Percentiles rank a stretch among this genome's conserved stretches.
Conservation (phyloP, 2,888 invertebrate species). For the Rhingia campestris region DNA sequence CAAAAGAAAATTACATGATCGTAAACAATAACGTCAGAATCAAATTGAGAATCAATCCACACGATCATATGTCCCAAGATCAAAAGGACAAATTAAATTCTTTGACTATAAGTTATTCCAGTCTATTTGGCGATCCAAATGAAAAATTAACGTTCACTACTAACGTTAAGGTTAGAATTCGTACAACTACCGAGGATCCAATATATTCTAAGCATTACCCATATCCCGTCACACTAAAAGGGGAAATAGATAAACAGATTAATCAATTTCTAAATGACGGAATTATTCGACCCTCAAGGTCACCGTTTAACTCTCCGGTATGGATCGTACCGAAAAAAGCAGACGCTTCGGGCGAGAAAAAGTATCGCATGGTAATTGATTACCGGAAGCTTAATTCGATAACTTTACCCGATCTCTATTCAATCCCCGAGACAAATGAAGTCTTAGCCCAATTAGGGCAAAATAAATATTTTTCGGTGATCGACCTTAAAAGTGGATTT, state of each 20-base stretch:
- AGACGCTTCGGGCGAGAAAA: slow-evolving; percentile 7
- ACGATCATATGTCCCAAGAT: background rate
- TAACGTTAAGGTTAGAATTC: background rate
- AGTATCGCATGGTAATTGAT: slow-evolving; percentile 25
- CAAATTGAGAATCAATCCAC: too few species aligned
- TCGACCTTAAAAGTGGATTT: slow-evolving; percentile 51
- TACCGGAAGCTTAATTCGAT: slow-evolving; percentile 51
- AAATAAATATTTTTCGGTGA: slow-evolving; percentile 19
- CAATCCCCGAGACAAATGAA: slow-evolving; percentile 33
- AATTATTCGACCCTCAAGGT: background rate
- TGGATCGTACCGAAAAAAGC: background rate
- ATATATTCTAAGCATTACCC: background rate
- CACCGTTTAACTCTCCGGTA: background rate
- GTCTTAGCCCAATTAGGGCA: slow-evolving; percentile 18
- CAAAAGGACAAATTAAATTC: too few species aligned
- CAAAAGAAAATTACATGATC: too few species aligned
- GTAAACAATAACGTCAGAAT: too few species aligned
- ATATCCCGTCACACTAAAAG: background rate
- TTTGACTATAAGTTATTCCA: too few species aligned
- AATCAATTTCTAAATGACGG: background rate
- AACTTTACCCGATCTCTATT: slow-evolving; percentile 39
- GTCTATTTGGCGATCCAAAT: too few species aligned
- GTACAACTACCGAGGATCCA: background rate
- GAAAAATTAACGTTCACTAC: background rate
- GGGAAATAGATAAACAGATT: background rate